phyloP scores from a whole-genome alignment of 2,888 invertebrate genomes.

The Synergus itoensis region DNA sequence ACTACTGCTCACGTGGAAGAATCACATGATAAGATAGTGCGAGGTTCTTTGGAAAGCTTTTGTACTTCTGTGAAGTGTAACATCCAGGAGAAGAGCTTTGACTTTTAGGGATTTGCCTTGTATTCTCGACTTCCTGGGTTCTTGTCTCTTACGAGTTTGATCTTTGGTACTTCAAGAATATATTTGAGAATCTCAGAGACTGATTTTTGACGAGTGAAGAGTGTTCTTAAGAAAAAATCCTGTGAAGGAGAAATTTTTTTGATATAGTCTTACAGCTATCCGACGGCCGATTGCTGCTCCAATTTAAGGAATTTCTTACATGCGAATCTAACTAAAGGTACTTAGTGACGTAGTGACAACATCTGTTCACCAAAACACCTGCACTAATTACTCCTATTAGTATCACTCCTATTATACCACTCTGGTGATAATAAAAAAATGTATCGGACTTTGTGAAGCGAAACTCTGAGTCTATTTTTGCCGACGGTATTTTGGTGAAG shows the following conservation, averaged over 20 bases:
- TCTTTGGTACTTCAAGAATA: not conserved
- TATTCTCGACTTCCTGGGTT: not conserved
- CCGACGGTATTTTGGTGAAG: slow-evolving; percentile 3
- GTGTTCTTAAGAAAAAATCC: not conserved
- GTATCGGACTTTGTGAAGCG: not conserved
- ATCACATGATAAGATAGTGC: slow-evolving; percentile 55
- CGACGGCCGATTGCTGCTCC: not conserved
- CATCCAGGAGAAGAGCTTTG: not conserved
- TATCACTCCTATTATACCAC: not conserved
- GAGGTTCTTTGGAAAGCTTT: slow-evolving; percentile 55
- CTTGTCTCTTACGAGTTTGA: not conserved
- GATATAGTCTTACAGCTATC: not conserved
- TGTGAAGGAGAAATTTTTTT: not conserved
- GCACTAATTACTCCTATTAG: not conserved
- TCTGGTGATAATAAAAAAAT: not conserved
- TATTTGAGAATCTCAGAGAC: not conserved
- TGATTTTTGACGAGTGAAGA: not conserved
- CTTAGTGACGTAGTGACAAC: not conserved
- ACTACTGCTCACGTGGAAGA: not conserved
- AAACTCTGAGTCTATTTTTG: not conserved
- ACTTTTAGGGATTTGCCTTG: not conserved
- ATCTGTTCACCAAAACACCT: not conserved
- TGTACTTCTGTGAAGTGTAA: slow-evolving; percentile 8
- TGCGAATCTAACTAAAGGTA: not conserved
- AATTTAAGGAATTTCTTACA: not conserved